A percentile compares a stretch with the other conserved stretches of the same genome.
These are phyloP conservation scores for Oligia strigilis DNA, from an alignment of 2,888 invertebrate species.

Conservation along the genomic window DNA sequence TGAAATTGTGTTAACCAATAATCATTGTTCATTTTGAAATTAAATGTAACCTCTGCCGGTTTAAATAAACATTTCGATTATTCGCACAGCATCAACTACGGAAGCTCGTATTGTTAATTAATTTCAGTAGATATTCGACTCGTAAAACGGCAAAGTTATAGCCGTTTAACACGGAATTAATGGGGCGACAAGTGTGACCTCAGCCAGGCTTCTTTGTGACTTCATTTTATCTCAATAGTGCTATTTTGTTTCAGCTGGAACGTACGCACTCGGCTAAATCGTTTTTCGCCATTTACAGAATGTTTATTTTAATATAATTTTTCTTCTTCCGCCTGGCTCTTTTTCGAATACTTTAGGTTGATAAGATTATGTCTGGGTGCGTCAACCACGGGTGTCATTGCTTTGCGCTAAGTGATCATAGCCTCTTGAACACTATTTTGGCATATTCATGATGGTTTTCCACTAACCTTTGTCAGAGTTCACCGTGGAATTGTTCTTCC, in stretches of 20 bases:
- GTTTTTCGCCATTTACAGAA: slow-evolving; percentile 78
- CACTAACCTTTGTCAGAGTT: background rate
- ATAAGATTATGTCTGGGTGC: slow-evolving; percentile 71
- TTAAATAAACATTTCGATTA: slow-evolving; percentile 73
- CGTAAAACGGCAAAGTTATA: slow-evolving; percentile 82
- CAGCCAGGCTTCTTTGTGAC: slow-evolving; percentile 75
- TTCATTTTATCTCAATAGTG: slow-evolving; percentile 78
- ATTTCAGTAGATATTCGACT: slow-evolving; percentile 82
- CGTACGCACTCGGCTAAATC: slow-evolving; percentile 73
- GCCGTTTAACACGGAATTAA: slow-evolving; percentile 80
- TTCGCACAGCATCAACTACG: slow-evolving; percentile 71
- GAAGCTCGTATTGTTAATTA: slow-evolving; percentile 78
- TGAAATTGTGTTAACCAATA: slow-evolving; percentile 64
- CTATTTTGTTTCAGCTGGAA: slow-evolving; percentile 73
- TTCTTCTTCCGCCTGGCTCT: slow-evolving; percentile 75
- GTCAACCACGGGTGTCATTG: slow-evolving; percentile 48
- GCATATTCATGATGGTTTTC: slow-evolving; percentile 21
- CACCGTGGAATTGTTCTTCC: background rate
- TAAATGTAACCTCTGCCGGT: slow-evolving; percentile 65
- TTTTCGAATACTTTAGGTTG: slow-evolving; percentile 70
- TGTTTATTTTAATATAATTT: slow-evolving; percentile 75
- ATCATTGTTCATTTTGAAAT: slow-evolving; percentile 65
- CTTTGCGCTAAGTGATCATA: slow-evolving; percentile 34
- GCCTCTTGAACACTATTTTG: slow-evolving; percentile 38
- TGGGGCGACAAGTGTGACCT: slow-evolving; percentile 79